Base-by-base conservation (phyloP, 2,888 invertebrate genomes). In the Andricus quercusramuli region DNA sequence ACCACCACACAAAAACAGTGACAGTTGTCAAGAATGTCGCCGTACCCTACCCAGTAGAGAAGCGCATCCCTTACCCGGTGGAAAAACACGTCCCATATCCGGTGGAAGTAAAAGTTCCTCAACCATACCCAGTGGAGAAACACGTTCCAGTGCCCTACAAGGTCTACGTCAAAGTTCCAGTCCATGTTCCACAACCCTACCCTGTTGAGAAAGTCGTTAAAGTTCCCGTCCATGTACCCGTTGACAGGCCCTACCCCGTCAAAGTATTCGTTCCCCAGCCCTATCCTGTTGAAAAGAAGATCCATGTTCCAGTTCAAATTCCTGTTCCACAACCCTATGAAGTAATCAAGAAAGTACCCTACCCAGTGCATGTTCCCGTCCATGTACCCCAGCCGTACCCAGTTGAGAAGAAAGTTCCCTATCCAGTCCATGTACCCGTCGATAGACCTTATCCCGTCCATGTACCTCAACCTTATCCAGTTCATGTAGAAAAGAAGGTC, bases 221-320 rank as follows among this genome's bases (percentile, higher is more conserved):
- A 83, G 95, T 95, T 89, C 96, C 96, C 85, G 93, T 94, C 22
- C 94, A 94, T 84, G 96, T 96, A 79, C 96, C 95, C 88, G 96
- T 96, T 85, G 96, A 96, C 92, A 95, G 96, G 92, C 96, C 96
- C 81, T 95, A 95, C 92, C 96, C 96, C 90, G 96, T 96, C 88
- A 96, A 96, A 93, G 96, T 97, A 79, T 93, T 94, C 79, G 96
- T 96, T 79, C 96, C 96, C 82, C 96, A 96, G 89, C 96, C 97
- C 86, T 96, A 96, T 93, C 96, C 96, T 84, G 96, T 97, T 25
- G 96, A 96, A 93, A 96, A 96, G 92, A 95, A 95, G 91, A 93
- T 96, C 20, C 97, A 95, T 56, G 95, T 95, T 91, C 96, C 96
- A 87, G 96, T 97, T 22, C 96, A 96, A 93, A 96, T 96, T 74